phyloP scores from a whole-genome alignment of 2,888 invertebrate genomes.

The Julus scandinavius region DNA sequence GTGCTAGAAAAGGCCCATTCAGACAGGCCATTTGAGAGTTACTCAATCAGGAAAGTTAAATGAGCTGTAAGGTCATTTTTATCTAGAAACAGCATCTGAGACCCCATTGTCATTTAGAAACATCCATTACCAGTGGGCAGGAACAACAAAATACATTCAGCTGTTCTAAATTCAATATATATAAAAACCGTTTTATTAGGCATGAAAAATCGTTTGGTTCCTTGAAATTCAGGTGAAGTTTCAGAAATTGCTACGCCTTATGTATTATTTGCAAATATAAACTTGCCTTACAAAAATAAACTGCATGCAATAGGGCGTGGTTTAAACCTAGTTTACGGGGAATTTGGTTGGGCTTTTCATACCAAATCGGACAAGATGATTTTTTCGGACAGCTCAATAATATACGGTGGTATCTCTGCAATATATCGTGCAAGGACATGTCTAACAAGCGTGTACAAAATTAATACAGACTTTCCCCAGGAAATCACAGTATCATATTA shows the following conservation, averaged over 20 bases:
- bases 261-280: no score
- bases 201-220: background rate
- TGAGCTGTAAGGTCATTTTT: constrained; percentile 47
- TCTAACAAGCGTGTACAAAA: background rate
- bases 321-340: no score
- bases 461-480: background rate
- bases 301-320: no score
- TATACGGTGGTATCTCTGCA: background rate
- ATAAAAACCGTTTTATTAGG: background rate
- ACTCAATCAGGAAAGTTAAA: constrained; percentile 46
- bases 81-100: constrained; percentile 2
- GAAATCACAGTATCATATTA: background rate
- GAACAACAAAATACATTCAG: background rate
- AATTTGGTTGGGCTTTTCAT: background rate
- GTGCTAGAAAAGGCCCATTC: constrained; percentile 24
- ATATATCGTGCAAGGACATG: background rate
- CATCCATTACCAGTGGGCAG: background rate
- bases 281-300: no score
- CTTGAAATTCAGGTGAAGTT: background rate
- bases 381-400: background rate
- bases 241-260: background rate
- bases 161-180: background rate
- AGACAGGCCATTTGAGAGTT: constrained; percentile 37
- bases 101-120: constrained; percentile 9
- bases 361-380: background rate